Evolutionary conservation across 2,797 vertebrate species (phyloP), one percentile per base, ranked within the genome.

Genomic region (Urosaurus nigricauda): DNA sequence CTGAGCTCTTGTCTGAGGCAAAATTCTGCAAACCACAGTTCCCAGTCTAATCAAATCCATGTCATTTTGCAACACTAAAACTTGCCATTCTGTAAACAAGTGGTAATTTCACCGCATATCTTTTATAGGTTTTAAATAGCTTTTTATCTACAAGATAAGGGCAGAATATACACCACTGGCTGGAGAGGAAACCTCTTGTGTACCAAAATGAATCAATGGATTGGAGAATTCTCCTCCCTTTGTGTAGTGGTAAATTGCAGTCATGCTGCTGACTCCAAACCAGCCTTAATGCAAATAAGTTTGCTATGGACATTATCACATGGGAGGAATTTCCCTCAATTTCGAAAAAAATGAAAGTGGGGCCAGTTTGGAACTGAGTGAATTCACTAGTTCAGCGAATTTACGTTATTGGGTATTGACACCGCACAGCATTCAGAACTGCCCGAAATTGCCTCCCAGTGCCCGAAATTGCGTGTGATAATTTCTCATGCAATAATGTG

Each of bases 241-340:
- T 2, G 19, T 43, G 63, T 73, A 1, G 0, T 77, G n/a, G 73
- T 91, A 73, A 90, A 26, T 19, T 9, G 37, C 26, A 80, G 40
- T 43, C 4, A 37, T 56, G 11, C 47, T 91, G 93, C 43, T 73
- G 73, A 92, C 73, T 71, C 71, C 80, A 68, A 73, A 73, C 80
- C 84, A 93, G 65, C 11, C 79, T 29, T 85, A 91, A 89, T 89
- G 82, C 82, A 86, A 71, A 60, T 70, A 86, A 77, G 32, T 75
- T 83, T 63, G 74, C 74, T 71, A 63, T n/a, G n/a, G n/a, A n/a
- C n/a, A n/a, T n/a, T n/a, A n/a, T n/a, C n/a, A n/a, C n/a, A n/a
- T n/a, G n/a, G n/a, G n/a, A n/a, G n/a, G n/a, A n/a, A n/a, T n/a
- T n/a, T n/a, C n/a, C n/a, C n/a, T n/a, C n/a, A n/a, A n/a, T n/a